A percentile compares a stretch with the other conserved stretches of the same genome.
phyloP scores from a whole-genome alignment of 1,140 invertebrate species.

The Mizuhopecten yessoensis region DNA sequence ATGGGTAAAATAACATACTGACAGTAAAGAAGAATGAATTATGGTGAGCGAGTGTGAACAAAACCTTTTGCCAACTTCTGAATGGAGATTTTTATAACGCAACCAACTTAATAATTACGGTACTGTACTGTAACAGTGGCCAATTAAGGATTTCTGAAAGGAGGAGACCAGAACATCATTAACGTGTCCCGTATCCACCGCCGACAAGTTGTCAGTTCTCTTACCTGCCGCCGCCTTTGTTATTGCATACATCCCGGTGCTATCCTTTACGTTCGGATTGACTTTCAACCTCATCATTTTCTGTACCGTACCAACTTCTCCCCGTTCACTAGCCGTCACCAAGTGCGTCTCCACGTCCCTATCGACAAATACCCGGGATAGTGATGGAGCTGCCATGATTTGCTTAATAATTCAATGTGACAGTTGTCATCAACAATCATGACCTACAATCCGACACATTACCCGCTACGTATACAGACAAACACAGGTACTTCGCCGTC shows the following conservation, averaged over 20 bases:
- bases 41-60: too few relatives aligned
- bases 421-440: constrained; percentile 7
- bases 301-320: constrained; percentile 58
- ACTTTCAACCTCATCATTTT: constrained; percentile 62
- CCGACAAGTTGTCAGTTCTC: too few relatives aligned
- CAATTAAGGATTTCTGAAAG: too few relatives aligned
- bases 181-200: too few relatives aligned
- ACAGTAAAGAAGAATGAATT: too few relatives aligned
- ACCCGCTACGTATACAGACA: neutral
- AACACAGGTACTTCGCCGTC: constrained; percentile 10
- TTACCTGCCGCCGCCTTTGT: constrained; percentile 57
- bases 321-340: constrained; percentile 49
- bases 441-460: constrained; percentile 44
- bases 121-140: too few relatives aligned
- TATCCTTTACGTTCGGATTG: constrained; percentile 56
- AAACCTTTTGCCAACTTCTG: too few relatives aligned
- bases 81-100: too few relatives aligned
- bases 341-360: constrained; percentile 61
- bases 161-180: too few relatives aligned
- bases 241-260: constrained; percentile 52
- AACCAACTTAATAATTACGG: too few relatives aligned
- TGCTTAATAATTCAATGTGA: constrained; percentile 11
- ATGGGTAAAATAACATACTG: too few relatives aligned
- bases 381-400: constrained; percentile 30
- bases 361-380: constrained; percentile 41